Evolutionary conservation across 2,797 vertebrate species (phyloP), one percentile per base, ranked within the genome.

Genomic region (Manis pentadactyla): DNA sequence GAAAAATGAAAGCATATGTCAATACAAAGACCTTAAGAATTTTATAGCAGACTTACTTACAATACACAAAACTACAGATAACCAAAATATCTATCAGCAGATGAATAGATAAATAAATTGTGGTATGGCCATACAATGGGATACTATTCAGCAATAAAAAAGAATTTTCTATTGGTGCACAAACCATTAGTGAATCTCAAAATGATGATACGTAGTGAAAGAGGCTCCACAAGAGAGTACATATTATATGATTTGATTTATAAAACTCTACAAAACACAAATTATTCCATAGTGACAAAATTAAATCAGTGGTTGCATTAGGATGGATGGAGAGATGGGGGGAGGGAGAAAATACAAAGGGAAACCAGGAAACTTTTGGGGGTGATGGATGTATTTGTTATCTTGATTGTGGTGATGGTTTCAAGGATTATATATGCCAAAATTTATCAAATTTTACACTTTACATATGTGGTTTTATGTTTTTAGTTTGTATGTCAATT

Each of bases 341-440:
- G 0, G 12, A 4, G 61, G 51, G 23, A 77, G 18, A 2, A 42
- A 46, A 71, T 69, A 85, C 42, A 84, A 66, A 73, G 51, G 46
- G 23, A 7, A 12, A 63, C 79, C 31, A 79, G 71, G 7, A 74
- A 96, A 73, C 5, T 55, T 84, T 39, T 42, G 12, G 11, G 42
- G 27, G 31, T 61, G 8, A 63, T 90, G 13, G 27, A 66, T 82
- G 3, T 46, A 71, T 71, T 87, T 27, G 78, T 11, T 25, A 69
- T 69, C 10, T 69, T 84, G 21, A 90, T 83, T 82, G 19, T 82
- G 63, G 23, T 90, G 39, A 85, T 84, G 46, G 13, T 85, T 92
- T 94, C 25, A 68, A 81, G 46, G 23, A 34, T 90, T 71, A 71
- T 27, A n/a, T 78, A 66, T 66, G 19, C 87, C n/a, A 92, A 93